phyloP scores from a whole-genome alignment of 2,797 vertebrate species.

The Clarias fuscus region DNA sequence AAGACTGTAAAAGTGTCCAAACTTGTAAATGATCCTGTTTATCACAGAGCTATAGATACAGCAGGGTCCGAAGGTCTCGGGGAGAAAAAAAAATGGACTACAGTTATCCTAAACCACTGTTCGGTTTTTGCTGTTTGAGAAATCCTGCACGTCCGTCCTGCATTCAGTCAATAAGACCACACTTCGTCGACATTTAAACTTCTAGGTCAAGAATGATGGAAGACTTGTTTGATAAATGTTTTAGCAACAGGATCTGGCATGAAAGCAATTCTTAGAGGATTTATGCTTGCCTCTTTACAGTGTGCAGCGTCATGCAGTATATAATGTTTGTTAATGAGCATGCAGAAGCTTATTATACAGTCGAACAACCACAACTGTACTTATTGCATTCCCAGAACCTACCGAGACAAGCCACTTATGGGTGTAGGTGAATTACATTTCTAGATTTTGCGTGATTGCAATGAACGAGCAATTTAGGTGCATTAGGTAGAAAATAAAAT shows the following conservation, averaged over 20 bases:
- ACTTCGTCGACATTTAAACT: background rate
- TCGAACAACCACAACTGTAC: background rate
- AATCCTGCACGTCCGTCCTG: constrained; percentile 4
- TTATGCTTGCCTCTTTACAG: background rate
- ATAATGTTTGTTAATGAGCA: no score
- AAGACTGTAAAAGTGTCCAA: background rate
- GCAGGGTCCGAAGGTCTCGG: background rate
- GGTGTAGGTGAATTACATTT: background rate
- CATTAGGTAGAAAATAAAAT: constrained; percentile 1
- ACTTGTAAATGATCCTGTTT: background rate
- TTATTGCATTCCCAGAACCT: background rate
- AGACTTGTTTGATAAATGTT: constrained; percentile 4
- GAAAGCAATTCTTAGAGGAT: background rate
- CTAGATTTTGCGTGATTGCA: background rate
- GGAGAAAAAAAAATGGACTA: no score
- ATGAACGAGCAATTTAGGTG: background rate
- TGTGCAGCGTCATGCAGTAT: no score
- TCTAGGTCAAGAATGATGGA: constrained; percentile 4
- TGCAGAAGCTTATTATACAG: background rate
- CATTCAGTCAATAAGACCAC: background rate
- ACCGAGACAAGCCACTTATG: background rate
- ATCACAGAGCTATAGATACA: background rate
- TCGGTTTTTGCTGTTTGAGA: background rate
- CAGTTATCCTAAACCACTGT: background rate
- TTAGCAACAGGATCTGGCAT: background rate